Evolutionary conservation across 2,113 vertebrate species (phyloP).

Genomic region (Euleptes europaea): DNA sequence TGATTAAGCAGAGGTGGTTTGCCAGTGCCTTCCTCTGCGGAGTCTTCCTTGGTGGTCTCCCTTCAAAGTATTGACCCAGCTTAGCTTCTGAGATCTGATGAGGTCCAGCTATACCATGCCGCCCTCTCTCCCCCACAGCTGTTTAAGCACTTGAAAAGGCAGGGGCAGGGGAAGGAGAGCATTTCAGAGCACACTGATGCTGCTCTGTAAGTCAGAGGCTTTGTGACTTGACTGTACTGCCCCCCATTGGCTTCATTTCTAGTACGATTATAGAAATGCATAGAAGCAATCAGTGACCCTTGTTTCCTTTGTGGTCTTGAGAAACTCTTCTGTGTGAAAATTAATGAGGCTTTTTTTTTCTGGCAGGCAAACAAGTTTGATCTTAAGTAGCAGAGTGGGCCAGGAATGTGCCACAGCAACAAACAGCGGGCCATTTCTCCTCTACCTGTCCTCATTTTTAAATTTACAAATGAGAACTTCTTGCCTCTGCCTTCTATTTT

Average conservation of each 20-base stretch:
- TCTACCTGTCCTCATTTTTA: neutral
- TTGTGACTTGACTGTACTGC: neutral
- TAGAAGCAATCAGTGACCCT: neutral
- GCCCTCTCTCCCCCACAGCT: no score
- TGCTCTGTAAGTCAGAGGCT: neutral
- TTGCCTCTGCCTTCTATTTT: neutral
- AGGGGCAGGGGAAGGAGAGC: no score
- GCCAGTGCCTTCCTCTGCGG: no score
- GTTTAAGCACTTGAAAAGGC: no score
- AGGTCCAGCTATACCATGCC: no score
- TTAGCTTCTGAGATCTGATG: no score
- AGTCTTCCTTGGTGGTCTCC: no score
- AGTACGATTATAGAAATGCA: neutral
- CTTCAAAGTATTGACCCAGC: no score
- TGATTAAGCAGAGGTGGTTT: no score
- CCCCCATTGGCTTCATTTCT: neutral
- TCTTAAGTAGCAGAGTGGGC: neutral
- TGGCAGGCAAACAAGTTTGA: conserved; percentile 6
- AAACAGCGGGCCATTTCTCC: neutral
- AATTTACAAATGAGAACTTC: neutral
- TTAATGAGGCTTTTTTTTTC: neutral
- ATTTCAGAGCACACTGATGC: neutral
- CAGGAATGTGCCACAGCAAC: neutral
- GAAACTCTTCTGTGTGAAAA: neutral
- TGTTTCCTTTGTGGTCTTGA: conserved; percentile 4